phyloP scores from a whole-genome alignment of 2,888 invertebrate species.

The Dexiosoma caninum region DNA sequence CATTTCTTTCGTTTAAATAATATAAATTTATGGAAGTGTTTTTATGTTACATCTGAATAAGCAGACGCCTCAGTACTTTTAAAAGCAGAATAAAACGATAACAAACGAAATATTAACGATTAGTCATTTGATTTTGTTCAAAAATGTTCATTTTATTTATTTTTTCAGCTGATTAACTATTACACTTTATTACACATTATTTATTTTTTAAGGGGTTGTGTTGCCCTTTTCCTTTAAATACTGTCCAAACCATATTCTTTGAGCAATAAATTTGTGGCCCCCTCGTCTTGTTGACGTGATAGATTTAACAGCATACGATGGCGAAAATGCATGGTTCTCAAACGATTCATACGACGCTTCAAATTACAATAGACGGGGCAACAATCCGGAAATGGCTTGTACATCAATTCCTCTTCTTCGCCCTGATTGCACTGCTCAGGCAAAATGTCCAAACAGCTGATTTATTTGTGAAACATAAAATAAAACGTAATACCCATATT shows the following conservation, averaged over 20 bases:
- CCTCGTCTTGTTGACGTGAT: slow-evolving; percentile 67
- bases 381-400: slow-evolving; percentile 76
- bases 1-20: not conserved
- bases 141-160: not conserved
- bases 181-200: too few relatives aligned
- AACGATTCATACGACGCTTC: slow-evolving; percentile 75
- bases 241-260: slow-evolving; percentile 72
- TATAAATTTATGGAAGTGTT: not conserved
- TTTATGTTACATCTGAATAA: too few relatives aligned
- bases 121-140: not conserved
- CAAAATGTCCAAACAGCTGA: slow-evolving; percentile 75
- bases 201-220: too few relatives aligned
- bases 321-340: slow-evolving; percentile 74
- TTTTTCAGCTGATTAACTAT: too few relatives aligned
- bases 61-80: too few relatives aligned
- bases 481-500: slow-evolving; percentile 9
- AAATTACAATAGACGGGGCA: slow-evolving; percentile 76
- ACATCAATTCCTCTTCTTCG: slow-evolving; percentile 76
- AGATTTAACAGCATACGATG: slow-evolving; percentile 73
- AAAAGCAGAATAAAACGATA: too few relatives aligned
- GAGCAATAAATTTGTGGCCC: slow-evolving; percentile 66
- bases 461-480: slow-evolving; percentile 10
- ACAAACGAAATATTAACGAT: not conserved
- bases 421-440: slow-evolving; percentile 76
- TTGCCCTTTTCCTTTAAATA: slow-evolving; percentile 50